phyloP scores from a whole-genome alignment of 2,888 invertebrate species.

The Epirrhoe tristata region DNA sequence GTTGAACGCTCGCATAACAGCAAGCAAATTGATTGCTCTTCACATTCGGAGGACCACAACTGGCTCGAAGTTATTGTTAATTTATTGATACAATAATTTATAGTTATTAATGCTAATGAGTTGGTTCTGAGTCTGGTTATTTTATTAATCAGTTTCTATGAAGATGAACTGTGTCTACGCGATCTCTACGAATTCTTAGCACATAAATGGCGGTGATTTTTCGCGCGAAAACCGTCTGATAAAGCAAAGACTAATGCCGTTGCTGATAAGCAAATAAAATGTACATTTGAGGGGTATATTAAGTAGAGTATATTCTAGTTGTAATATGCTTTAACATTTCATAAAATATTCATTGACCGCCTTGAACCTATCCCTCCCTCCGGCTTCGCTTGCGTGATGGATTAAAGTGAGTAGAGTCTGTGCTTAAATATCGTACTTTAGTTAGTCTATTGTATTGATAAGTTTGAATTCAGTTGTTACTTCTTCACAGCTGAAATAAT shows the following conservation, averaged over 20 bases:
- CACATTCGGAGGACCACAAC: conserved; percentile 53
- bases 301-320: neutral
- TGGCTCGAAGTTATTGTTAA: neutral
- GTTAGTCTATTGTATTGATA: too few relatives aligned
- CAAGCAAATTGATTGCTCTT: conserved; percentile 61
- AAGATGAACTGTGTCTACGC: neutral
- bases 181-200: neutral
- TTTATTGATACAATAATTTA: neutral
- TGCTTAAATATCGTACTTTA: too few relatives aligned
- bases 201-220: neutral
- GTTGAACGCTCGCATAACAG: conserved; percentile 29
- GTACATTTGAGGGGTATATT: neutral
- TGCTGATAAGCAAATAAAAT: neutral
- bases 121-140: neutral
- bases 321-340: neutral
- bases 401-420: too few relatives aligned
- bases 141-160: neutral
- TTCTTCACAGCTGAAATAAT: too few relatives aligned
- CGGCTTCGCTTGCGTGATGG: too few relatives aligned
- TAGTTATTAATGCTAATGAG: neutral
- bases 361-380: too few relatives aligned
- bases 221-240: neutral
- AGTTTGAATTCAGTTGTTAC: too few relatives aligned
- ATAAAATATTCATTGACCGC: too few relatives aligned
- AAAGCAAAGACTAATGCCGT: neutral